phyloP scores from a whole-genome alignment of 2,888 invertebrate genomes.

The Drosophila suboccidentalis region DNA sequence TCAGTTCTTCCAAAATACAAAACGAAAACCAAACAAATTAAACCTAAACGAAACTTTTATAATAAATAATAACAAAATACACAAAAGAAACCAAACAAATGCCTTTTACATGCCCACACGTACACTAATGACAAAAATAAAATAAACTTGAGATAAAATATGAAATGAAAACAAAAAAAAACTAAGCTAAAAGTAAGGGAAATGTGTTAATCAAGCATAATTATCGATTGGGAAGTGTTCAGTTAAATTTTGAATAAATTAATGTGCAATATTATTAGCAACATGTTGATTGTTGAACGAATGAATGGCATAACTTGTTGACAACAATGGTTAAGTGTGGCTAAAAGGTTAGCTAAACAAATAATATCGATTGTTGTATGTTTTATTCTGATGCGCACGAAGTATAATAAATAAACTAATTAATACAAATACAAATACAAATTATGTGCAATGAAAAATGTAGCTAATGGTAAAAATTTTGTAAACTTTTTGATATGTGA shows the following conservation, averaged over 20 bases:
- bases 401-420: slow-evolving; percentile 32
- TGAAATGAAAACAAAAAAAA: slow-evolving; percentile 20
- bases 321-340: slow-evolving; percentile 53
- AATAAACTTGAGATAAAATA: slow-evolving; percentile 28
- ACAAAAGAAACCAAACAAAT: slow-evolving; percentile 78
- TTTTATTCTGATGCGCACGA: slow-evolving; percentile 75
- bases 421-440: slow-evolving; percentile 29
- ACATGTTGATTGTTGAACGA: slow-evolving; percentile 70
- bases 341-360: slow-evolving; percentile 41
- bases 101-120: slow-evolving; percentile 82
- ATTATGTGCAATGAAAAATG: slow-evolving; percentile 45
- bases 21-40: slow-evolving; percentile 8
- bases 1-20: slow-evolving; percentile 66
- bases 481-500: slow-evolving; percentile 83
- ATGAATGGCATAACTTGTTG: slow-evolving; percentile 58
- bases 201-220: slow-evolving; percentile 45
- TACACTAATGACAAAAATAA: slow-evolving; percentile 57
- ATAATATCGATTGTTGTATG: slow-evolving; percentile 74
- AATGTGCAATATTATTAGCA: slow-evolving; percentile 53
- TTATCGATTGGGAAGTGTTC: slow-evolving; percentile 31
- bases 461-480: slow-evolving; percentile 76
- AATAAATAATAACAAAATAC: slow-evolving; percentile 37
- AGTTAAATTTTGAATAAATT: slow-evolving; percentile 31
- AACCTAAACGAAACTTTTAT: slow-evolving; percentile 42
- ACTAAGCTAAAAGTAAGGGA: slow-evolving; percentile 31